Conservation (phyloP, 2,888 invertebrate species). For the Spisula solida region DNA sequence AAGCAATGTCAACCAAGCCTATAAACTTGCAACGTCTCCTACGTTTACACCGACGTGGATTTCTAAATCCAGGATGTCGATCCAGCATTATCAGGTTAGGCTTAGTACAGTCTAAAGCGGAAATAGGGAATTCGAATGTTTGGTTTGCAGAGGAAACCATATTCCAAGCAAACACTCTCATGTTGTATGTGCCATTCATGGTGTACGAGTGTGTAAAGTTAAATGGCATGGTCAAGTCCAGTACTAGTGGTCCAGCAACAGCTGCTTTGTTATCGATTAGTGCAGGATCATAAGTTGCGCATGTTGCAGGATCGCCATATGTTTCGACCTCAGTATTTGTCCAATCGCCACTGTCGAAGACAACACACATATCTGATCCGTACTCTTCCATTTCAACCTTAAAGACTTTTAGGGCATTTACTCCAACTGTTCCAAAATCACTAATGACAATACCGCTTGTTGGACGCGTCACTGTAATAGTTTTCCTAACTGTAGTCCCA, state of each 20-base stretch:
- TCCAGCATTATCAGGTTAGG: constrained; percentile 78
- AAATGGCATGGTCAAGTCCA: constrained; percentile 30
- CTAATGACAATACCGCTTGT: constrained; percentile 65
- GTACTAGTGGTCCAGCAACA: neutral
- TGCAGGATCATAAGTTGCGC: constrained; percentile 33
- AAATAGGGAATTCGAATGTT: constrained; percentile 72
- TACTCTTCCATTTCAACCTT: constrained; percentile 71
- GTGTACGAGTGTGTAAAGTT: constrained; percentile 59
- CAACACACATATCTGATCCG: constrained; percentile 79
- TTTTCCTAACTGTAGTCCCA: constrained; percentile 4
- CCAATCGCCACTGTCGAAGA: constrained; percentile 77
- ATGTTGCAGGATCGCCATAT: constrained; percentile 68
- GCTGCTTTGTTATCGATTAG: neutral
- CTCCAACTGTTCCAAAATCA: constrained; percentile 55
- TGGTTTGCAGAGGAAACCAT: constrained; percentile 42
- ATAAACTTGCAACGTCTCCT: constrained; percentile 68
- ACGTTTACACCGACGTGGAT: constrained; percentile 46
- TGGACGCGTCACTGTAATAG: constrained; percentile 66
- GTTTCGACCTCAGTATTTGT: constrained; percentile 66
- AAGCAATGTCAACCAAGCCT: constrained; percentile 77
- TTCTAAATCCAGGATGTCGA: constrained; percentile 34
- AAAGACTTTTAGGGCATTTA: constrained; percentile 72
- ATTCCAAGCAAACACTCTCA: constrained; percentile 70
- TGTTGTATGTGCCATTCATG: constrained; percentile 53
- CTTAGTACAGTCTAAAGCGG: constrained; percentile 75